Conservation (phyloP, 2,797 vertebrate genomes). For the Centroberyx gerrardi region DNA sequence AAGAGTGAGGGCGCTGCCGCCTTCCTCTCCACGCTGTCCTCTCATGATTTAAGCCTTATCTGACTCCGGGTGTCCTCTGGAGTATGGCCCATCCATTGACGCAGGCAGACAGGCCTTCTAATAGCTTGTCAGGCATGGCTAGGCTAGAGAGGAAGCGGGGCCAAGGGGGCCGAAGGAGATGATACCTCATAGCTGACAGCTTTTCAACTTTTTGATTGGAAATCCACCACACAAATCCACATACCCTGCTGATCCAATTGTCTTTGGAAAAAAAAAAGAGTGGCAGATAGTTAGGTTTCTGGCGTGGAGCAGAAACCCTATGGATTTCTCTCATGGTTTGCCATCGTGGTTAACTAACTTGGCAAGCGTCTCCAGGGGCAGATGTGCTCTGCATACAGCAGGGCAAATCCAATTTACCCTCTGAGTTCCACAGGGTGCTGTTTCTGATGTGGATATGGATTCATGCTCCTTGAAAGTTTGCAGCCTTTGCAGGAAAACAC, state of each 20-base stretch:
- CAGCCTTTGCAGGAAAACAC: background rate
- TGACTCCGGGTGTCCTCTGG: constrained; percentile 67
- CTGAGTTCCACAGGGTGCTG: constrained; percentile 9
- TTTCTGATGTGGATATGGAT: background rate
- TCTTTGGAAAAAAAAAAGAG: constrained; percentile 24
- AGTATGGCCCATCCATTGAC: constrained; percentile 62
- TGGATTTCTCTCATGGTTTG: constrained; percentile 58
- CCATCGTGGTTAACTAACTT: constrained; percentile 50
- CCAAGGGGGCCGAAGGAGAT: constrained; percentile 59
- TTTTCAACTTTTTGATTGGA: constrained; percentile 67
- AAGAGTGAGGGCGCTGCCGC: constrained; percentile 28
- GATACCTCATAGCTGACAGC: constrained; percentile 73
- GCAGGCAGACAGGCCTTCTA: constrained; percentile 60
- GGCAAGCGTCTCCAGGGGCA: constrained; percentile 23
- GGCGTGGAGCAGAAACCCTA: constrained; percentile 12
- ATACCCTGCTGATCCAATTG: constrained; percentile 63
- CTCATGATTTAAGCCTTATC: constrained; percentile 72
- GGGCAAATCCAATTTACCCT: constrained; percentile 8
- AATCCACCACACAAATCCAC: constrained; percentile 45
- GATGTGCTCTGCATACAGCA: constrained; percentile 22
- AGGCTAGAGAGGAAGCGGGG: constrained; percentile 56
- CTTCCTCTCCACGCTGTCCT: constrained; percentile 40
- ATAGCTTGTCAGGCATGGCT: constrained; percentile 70
- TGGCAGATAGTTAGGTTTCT: constrained; percentile 27
- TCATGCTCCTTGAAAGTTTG: background rate